Base-by-base conservation (phyloP, 2,888 invertebrate genomes). In the Bibio marci region DNA sequence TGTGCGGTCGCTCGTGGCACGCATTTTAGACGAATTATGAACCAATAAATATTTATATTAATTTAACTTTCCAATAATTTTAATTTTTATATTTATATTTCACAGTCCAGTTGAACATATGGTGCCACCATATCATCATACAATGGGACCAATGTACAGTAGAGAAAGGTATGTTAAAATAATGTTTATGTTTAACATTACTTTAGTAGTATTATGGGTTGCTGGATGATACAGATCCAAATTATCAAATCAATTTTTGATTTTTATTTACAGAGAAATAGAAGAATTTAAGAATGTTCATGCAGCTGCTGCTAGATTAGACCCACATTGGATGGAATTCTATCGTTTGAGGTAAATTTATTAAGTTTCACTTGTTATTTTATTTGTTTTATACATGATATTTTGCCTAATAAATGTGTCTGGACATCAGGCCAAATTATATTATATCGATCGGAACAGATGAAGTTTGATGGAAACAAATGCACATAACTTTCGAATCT, bases 311-410 rank as follows among this genome's bases (percentile, higher is more conserved):
- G 69, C 71, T 14, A 68, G 70, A 34, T 65, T 82, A 49, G 82
- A 83, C 57, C 81, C 82, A 1, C 78, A 78, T 50, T 79, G 91
- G 90, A 62, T 92, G 50, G 92, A 94, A 57, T 76, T 92, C 58
- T 92, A 92, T 55, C 67, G 88, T 54, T 69, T 51, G 48, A 46
- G 83, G 55, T 79, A 73, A 48, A 60, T 58, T 33, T 35, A 26
- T 13, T 7, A 18, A 22, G 28, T 38, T 35, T 32, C 15, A 38
- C 30, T 32, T 32, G 4, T 11, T 15, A 4, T 13, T 7, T 32
- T 30, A 28, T 31, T 38, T 27, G n/a, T 25, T 10, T 8, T 10
- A 10, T 3, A 61, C 60, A 38, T n/a, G n/a, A n/a, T n/a, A n/a
- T n/a, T n/a, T n/a, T n/a, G n/a, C n/a, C n/a, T n/a, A n/a, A n/a